Percentiles rank a stretch among this genome's conserved stretches.
phyloP scores from a whole-genome alignment of 2,888 invertebrate species.

The Chrysotoxum bicinctum region DNA sequence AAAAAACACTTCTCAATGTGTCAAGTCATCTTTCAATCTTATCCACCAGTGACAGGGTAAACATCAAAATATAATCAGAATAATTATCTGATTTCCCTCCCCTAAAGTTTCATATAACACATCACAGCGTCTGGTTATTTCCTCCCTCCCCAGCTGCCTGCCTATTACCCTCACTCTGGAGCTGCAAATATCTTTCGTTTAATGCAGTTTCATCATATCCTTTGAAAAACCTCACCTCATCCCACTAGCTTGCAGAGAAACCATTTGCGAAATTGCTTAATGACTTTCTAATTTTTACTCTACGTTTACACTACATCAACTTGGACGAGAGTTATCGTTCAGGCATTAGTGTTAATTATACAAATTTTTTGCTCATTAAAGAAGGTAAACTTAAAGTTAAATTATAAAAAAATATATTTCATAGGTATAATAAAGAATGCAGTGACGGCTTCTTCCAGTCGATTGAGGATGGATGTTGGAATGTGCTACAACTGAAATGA shows the following conservation, averaged over 20 bases:
- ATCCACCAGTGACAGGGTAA: constrained; percentile 49
- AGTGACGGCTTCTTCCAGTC: not conserved
- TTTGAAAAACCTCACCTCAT: constrained; percentile 10
- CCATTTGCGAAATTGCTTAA: constrained; percentile 75
- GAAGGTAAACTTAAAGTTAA: constrained; percentile 45
- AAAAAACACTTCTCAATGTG: constrained; percentile 32
- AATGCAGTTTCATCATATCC: constrained; percentile 57
- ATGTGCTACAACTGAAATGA: constrained; percentile 18
- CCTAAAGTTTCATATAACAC: constrained; percentile 22
- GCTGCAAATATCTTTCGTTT: constrained; percentile 27
- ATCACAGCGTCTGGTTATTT: constrained; percentile 10
- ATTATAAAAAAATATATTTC: constrained; percentile 3
- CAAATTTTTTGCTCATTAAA: constrained; percentile 65
- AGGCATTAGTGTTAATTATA: constrained; percentile 73
- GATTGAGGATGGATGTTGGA: not conserved
- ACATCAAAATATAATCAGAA: constrained; percentile 66
- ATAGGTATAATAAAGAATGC: not conserved
- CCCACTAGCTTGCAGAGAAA: constrained; percentile 34
- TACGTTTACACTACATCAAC: constrained; percentile 48
- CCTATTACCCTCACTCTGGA: not conserved
- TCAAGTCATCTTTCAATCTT: constrained; percentile 52
- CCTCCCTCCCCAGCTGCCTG: not conserved
- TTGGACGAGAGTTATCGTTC: constrained; percentile 66
- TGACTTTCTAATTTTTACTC: constrained; percentile 74
- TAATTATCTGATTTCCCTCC: constrained; percentile 62